These are phyloP conservation scores for Meandrina meandrites DNA, from an alignment of 92 coral and sea anemone species.

Conservation along the genomic window DNA sequence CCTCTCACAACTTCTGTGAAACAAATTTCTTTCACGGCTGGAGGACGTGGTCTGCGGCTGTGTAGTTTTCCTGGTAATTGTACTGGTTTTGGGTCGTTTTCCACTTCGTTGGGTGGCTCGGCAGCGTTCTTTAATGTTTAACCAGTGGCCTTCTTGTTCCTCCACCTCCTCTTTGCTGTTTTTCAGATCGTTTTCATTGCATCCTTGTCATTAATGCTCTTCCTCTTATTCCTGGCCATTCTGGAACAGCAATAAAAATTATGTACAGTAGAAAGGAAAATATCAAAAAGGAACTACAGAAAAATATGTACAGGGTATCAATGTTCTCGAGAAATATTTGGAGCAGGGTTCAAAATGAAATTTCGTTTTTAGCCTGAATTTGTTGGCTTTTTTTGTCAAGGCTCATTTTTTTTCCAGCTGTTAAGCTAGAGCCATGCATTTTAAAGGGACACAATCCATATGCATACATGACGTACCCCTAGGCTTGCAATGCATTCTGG, in stretches of 20 bases:
- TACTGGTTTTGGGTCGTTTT: background rate
- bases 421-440: no score
- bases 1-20: background rate
- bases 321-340: no score
- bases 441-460: no score
- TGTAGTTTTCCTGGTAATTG: background rate
- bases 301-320: background rate
- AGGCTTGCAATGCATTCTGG: no score
- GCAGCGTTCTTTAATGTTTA: background rate
- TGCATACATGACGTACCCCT: no score
- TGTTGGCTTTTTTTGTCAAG: no score
- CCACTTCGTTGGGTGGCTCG: background rate
- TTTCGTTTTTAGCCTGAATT: no score
- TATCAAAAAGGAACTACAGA: background rate
- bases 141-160: background rate
- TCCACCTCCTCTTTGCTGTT: background rate
- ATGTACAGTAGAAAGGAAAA: background rate
- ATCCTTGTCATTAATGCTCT: background rate
- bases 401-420: no score
- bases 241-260: background rate
- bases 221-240: slow-evolving; percentile 9
- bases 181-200: background rate
- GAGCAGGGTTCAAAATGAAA: no score
- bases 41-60: background rate
- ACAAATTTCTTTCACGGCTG: background rate